A percentile compares a stretch with the other conserved stretches of the same genome.
Conservation (phyloP, 1,140 invertebrate genomes). For the Macrostomum lignano region DNA sequence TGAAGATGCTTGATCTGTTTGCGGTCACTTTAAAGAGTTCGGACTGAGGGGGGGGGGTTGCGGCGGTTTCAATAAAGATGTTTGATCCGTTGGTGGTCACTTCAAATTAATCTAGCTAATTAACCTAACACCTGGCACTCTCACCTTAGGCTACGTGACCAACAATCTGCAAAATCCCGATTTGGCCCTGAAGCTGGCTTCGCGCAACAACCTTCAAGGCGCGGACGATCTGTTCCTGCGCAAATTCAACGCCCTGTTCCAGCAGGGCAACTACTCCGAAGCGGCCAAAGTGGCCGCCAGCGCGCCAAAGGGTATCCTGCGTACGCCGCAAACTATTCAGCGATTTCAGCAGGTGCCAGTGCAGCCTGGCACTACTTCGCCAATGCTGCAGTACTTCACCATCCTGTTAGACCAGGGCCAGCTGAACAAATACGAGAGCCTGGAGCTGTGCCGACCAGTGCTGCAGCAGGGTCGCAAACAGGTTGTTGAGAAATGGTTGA, state of each 20-base stretch:
- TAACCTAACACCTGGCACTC: no score
- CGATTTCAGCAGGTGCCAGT: constrained; percentile 85
- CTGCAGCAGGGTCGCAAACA: constrained; percentile 68
- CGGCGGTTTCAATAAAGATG: no score
- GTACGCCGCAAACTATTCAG: constrained; percentile 87
- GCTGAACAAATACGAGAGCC: constrained; percentile 82
- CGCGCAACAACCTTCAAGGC: constrained; percentile 73
- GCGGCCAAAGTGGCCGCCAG: constrained; percentile 92
- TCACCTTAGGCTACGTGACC: constrained; percentile 75
- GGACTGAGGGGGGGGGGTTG: no score
- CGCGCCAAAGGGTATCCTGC: constrained; percentile 78
- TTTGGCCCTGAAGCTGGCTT: constrained; percentile 69
- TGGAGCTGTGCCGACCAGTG: constrained; percentile 69
- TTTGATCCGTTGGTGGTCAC: no score
- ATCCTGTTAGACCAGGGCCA: constrained; percentile 78
- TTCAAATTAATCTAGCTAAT: no score
- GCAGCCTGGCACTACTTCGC: constrained; percentile 67
- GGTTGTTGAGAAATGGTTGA: constrained; percentile 88
- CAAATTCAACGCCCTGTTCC: constrained; percentile 83
- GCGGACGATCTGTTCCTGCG: constrained; percentile 88
- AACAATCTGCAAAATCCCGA: constrained; percentile 84
- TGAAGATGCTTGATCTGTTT: no score
- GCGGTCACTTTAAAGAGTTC: no score
- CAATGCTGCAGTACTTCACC: constrained; percentile 86
- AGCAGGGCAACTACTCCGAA: constrained; percentile 65